Conservation (phyloP, 2,113 vertebrate genomes). For the Pluvialis apricaria region DNA sequence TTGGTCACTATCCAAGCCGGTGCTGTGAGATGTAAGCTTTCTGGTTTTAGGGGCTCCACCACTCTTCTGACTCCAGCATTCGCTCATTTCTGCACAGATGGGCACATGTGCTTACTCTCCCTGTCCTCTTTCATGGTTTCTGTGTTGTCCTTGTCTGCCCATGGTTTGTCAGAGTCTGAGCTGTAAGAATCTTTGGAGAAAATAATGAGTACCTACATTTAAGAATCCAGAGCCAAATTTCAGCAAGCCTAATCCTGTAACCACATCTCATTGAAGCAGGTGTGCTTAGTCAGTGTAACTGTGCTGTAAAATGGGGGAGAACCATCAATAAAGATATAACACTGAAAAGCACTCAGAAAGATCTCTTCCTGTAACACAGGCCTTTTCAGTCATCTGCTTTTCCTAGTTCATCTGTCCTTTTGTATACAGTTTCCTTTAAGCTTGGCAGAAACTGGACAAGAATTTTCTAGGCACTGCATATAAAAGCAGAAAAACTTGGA, state of each 20-base stretch:
- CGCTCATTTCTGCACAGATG: not conserved
- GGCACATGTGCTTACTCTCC: not conserved
- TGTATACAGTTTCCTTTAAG: not conserved
- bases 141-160: not conserved
- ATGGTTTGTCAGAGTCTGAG: not conserved
- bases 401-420: not conserved
- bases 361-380: not conserved
- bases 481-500: not conserved
- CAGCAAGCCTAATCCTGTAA: not conserved
- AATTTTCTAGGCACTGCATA: not conserved
- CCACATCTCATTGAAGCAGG: not conserved
- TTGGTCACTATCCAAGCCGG: not conserved
- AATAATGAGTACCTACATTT: not conserved
- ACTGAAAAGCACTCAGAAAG: not conserved
- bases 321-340: not conserved
- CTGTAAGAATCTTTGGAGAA: not conserved
- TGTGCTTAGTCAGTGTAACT: not conserved
- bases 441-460: not conserved
- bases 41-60: not conserved
- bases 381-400: not conserved
- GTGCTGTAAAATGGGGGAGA: not conserved
- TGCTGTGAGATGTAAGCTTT: not conserved
- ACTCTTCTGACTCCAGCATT: not conserved
- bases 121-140: not conserved
- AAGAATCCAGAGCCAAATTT: not conserved